phyloP scores from a whole-genome alignment of 2,888 invertebrate species.

The Galeruca laticollis region DNA sequence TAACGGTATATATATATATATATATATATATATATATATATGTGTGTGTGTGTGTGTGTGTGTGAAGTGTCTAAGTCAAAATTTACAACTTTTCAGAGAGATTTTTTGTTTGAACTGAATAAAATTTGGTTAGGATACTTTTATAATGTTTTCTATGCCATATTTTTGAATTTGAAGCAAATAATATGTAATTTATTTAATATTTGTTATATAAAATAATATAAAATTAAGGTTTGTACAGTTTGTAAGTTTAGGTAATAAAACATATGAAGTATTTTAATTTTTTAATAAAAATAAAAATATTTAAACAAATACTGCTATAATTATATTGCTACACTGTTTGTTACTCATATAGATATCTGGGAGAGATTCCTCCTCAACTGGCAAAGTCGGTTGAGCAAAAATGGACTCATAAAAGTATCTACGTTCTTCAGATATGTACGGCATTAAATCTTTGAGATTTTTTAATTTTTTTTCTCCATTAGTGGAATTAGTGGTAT shows the following conservation, averaged over 20 bases:
- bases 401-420: background rate
- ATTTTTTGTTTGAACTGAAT: background rate
- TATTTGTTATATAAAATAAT: background rate
- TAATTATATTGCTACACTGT: background rate
- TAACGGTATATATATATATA: too few species aligned
- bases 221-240: background rate
- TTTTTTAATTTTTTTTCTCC: background rate
- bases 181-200: background rate
- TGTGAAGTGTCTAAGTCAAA: background rate
- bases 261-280: background rate
- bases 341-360: too few species aligned
- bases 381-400: background rate
- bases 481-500: background rate
- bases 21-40: too few species aligned
- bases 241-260: background rate
- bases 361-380: background rate
- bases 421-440: background rate
- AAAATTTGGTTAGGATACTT: too few species aligned
- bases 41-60: too few species aligned
- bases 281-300: background rate
- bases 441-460: background rate
- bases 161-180: background rate
- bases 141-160: background rate
- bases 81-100: background rate
- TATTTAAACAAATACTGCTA: background rate